Evolutionary conservation across 1,140 invertebrate genomes (phyloP).

Genomic region (Homalodisca vitripennis): DNA sequence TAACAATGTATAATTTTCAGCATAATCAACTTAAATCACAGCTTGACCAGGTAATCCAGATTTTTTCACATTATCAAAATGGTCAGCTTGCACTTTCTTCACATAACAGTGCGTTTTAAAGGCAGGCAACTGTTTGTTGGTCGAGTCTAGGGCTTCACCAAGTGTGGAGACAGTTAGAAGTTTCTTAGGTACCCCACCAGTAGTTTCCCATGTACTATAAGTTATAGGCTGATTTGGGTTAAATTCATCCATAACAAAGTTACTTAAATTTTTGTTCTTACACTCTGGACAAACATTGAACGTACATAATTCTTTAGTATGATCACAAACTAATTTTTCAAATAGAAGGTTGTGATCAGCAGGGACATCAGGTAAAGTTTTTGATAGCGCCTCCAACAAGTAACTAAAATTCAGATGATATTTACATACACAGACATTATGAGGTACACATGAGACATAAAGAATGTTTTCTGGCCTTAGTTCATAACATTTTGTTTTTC

Average conservation of each 20-base stretch:
- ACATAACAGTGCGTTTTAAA: slow-evolving; percentile 21
- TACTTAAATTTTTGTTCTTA: slow-evolving; percentile 19
- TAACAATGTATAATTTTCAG: slow-evolving; percentile 18
- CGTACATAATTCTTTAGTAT: slow-evolving; percentile 15
- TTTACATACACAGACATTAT: slow-evolving; percentile 20
- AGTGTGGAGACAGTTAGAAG: background rate
- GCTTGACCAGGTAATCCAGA: slow-evolving; percentile 11
- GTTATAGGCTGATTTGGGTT: background rate
- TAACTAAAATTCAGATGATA: slow-evolving; percentile 16
- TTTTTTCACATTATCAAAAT: slow-evolving; percentile 4
- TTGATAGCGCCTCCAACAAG: background rate
- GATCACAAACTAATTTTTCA: background rate
- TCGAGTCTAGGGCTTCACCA: background rate
- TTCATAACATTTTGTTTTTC: background rate
- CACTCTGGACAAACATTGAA: background rate
- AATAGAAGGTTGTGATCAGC: slow-evolving; percentile 8
- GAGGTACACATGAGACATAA: slow-evolving; percentile 3
- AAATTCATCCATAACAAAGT: slow-evolving; percentile 1
- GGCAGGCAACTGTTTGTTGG: slow-evolving; percentile 1
- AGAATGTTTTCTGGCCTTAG: slow-evolving; percentile 18
- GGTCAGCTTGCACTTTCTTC: slow-evolving; percentile 18
- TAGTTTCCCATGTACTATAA: background rate
- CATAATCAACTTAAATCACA: slow-evolving; percentile 9
- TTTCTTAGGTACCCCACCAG: slow-evolving; percentile 12
- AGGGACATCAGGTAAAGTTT: slow-evolving; percentile 14